Conservation (phyloP, 2,113 vertebrate species). For the Meleagris gallopavo region DNA sequence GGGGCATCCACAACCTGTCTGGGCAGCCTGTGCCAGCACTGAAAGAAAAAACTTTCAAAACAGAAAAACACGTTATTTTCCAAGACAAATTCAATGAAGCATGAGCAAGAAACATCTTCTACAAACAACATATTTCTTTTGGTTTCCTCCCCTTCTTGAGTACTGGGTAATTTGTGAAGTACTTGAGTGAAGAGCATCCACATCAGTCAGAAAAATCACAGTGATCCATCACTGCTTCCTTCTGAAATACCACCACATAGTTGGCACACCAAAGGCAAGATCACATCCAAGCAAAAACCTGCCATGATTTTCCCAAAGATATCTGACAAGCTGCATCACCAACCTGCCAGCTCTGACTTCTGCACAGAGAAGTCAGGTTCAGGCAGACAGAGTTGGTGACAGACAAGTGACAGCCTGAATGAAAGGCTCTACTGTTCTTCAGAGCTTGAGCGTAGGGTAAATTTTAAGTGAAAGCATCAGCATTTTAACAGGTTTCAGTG, state of each 20-base stretch:
- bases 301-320: background rate
- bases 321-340: accelerated
- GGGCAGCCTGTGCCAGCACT: too few relatives aligned
- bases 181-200: background rate
- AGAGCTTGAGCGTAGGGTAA: background rate
- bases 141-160: background rate
- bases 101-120: too few relatives aligned
- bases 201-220: background rate
- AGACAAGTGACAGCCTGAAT: accelerated
- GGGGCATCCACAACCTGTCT: too few relatives aligned
- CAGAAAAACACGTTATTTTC: too few relatives aligned
- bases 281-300: background rate
- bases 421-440: background rate
- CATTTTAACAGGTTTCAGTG: background rate
- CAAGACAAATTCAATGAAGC: too few relatives aligned
- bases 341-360: background rate
- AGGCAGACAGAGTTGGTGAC: background rate
- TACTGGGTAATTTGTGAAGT: background rate
- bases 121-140: background rate
- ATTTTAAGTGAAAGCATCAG: background rate
- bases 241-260: background rate
- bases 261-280: background rate
- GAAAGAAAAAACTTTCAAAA: background rate
- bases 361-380: background rate
- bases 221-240: background rate